Percentiles rank a stretch among this genome's conserved stretches.
Evolutionary conservation across 1,140 invertebrate genomes (phyloP).

Genomic region (Drosophila albomicans): DNA sequence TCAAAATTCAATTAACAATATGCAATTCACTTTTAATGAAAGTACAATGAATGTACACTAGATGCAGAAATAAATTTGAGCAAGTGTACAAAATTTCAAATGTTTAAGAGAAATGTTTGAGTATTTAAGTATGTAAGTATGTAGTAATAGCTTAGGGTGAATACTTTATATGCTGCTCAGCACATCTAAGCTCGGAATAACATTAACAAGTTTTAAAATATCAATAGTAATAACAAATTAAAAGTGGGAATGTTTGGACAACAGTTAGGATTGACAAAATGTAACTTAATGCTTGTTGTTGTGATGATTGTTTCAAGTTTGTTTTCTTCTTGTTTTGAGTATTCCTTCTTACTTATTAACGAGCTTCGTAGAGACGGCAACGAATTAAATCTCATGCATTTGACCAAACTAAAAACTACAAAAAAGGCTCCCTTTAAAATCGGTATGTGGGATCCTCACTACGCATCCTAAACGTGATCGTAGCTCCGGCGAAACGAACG

Average conservation of each 20-base stretch:
- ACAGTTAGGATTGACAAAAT: conserved; percentile 21
- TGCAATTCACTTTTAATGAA: neutral
- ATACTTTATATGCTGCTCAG: conserved; percentile 32
- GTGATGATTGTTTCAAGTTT: conserved; percentile 41
- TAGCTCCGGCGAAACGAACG: conserved; percentile 95
- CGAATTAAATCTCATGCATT: conserved; percentile 46
- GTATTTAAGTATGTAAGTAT: neutral
- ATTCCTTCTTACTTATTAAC: conserved; percentile 17
- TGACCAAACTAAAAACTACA: conserved; percentile 65
- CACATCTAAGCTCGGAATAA: conserved; percentile 28
- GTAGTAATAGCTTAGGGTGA: conserved; percentile 25
- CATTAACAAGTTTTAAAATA: conserved; percentile 34
- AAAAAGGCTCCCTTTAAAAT: conserved; percentile 50
- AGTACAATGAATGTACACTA: neutral
- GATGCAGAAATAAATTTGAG: neutral
- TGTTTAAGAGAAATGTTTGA: conserved; percentile 3
- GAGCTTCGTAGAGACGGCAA: conserved; percentile 47
- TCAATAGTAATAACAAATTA: conserved; percentile 32
- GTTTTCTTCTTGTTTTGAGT: conserved; percentile 24
- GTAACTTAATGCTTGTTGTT: conserved; percentile 11
- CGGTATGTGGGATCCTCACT: conserved; percentile 72
- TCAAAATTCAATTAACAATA: conserved; percentile 17
- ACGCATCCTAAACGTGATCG: conserved; percentile 91
- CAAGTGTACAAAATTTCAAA: neutral
- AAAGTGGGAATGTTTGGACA: conserved; percentile 35